Conservation (phyloP, 1,140 invertebrate genomes). For the Homarus americanus region DNA sequence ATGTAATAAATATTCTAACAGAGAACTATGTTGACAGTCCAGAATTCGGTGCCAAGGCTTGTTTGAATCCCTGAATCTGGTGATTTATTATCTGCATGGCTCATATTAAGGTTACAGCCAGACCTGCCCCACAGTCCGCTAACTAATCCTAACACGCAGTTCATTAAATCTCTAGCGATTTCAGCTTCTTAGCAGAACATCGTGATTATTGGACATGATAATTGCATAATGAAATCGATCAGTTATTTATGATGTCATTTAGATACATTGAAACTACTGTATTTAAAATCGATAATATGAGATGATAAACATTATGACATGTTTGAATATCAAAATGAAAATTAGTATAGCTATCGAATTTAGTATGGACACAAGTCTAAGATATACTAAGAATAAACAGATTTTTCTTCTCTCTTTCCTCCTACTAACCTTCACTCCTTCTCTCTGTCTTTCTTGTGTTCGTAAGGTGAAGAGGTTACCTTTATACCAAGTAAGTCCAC, state of each 20-base stretch:
- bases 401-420: conserved; percentile 25
- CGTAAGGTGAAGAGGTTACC: conserved; percentile 71
- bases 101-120: conserved; percentile 63
- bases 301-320: not conserved
- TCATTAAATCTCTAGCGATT: conserved; percentile 37
- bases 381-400: conserved; percentile 31
- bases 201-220: conserved; percentile 35
- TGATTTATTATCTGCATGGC: conserved; percentile 61
- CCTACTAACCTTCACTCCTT: conserved; percentile 38
- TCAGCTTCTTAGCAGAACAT: conserved; percentile 20
- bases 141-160: conserved; percentile 46
- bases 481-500: conserved; percentile 70
- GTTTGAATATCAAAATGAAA: not conserved
- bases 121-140: conserved; percentile 68
- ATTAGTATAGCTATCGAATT: not conserved
- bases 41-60: conserved; percentile 2
- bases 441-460: conserved; percentile 45
- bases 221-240: conserved; percentile 40
- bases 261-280: not conserved
- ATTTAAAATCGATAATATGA: not conserved
- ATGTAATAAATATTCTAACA: not conserved
- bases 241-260: conserved; percentile 20
- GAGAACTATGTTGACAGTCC: not conserved
- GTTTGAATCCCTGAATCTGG: conserved; percentile 61
- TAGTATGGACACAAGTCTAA: conserved; percentile 27